Base-by-base conservation (phyloP, 2,888 invertebrate genomes). In the Brachyptera risi region DNA sequence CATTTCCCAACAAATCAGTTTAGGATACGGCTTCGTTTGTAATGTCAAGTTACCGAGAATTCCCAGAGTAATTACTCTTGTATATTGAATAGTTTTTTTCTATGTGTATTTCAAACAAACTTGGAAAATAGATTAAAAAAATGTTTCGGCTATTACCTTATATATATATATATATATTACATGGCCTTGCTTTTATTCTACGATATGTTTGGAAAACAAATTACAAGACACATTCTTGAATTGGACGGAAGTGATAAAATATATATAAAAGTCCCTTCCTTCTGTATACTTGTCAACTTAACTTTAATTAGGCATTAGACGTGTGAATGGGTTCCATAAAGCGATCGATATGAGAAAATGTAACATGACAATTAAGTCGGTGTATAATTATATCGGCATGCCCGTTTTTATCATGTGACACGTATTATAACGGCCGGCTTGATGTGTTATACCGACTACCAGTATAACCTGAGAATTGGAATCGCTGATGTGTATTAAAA, bases 111-210 rank as follows among this genome's bases (percentile, higher is more conserved):
- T 19, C 19, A 35, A 54, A 54, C 31, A n/a, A 35, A 54, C 50
- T 26, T 17, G 31, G 54, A 54, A 54, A 54, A 54, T 23, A 54
- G 37, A 54, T 54, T 54, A 54, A 54, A 54, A 17, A n/a, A n/a
- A 27, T 51, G 50, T 51, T 51, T 26, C 27, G 50, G 31, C 50
- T 51, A 42, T 17, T 42, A 9, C 21, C 42, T 7, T 42, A 42
- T n/a, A n/a, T n/a, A n/a, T n/a, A n/a, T n/a, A n/a, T n/a, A n/a
- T n/a, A n/a, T n/a, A n/a, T n/a, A n/a, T n/a, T 42, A 17, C 42
- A 42, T 42, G 21, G 42, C 15, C 50, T 17, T 51, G 50, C 17
- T 5, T 27, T 51, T 51, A 11, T 42, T 42, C 21, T 17, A 42
- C 42, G 42, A 21, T 21, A 17, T 38, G 9, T 5, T 15, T 11